Evolutionary conservation across 2,113 vertebrate species (phyloP).

Genomic region (Peromyscus polionotus): DNA sequence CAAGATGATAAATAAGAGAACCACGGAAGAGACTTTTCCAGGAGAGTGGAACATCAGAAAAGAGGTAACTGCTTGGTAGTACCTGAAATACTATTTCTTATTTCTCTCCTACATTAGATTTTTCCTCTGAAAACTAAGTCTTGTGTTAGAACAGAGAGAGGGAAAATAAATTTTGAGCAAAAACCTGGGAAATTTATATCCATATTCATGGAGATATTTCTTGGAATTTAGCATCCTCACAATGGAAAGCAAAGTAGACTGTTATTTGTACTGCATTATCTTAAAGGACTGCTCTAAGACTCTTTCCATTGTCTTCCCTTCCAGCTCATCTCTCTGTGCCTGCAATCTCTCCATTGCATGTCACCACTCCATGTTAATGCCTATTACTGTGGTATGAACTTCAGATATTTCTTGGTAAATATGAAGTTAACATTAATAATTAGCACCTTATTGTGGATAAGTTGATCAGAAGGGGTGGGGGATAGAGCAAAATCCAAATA

Average conservation of each 20-base stretch:
- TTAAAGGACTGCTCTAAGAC: background rate
- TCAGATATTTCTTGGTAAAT: background rate
- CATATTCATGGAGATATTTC: background rate
- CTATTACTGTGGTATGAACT: background rate
- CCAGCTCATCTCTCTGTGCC: background rate
- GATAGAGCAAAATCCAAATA: conserved; percentile 17
- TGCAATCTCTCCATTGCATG: background rate
- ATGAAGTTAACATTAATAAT: conserved; percentile 29
- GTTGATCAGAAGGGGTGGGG: background rate
- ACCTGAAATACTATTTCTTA: background rate
- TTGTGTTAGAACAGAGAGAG: background rate
- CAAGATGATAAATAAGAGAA: background rate
- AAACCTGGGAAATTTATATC: background rate
- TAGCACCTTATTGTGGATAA: conserved; percentile 49
- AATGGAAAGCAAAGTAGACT: background rate
- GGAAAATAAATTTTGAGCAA: background rate
- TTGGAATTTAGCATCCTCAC: conserved; percentile 15
- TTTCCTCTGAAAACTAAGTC: background rate
- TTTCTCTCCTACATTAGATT: background rate
- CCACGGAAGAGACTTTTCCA: conserved; percentile 11
- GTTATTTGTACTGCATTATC: background rate
- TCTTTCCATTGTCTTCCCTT: background rate
- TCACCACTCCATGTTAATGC: conserved; percentile 12
- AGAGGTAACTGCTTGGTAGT: background rate
- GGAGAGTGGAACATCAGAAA: background rate